Conservation (phyloP, 2,113 vertebrate genomes). For the Phocoena phocoena region DNA sequence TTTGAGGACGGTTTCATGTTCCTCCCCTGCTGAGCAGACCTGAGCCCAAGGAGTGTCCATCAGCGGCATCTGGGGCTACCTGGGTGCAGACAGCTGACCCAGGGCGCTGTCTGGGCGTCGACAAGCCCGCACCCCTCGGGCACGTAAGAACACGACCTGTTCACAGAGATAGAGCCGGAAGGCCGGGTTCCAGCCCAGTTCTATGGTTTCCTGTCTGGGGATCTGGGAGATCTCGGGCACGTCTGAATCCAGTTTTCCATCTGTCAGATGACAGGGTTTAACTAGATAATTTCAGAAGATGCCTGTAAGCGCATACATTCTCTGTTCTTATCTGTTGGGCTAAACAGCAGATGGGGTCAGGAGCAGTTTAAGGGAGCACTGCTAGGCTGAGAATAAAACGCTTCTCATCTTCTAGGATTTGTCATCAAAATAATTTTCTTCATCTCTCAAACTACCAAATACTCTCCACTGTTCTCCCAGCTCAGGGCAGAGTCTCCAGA, state of each 20-base stretch:
- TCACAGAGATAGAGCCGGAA: accelerated
- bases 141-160: accelerated
- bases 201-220: not conserved
- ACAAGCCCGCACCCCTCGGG: accelerated
- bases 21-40: not conserved
- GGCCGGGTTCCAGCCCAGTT: not conserved
- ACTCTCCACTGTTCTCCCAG: not conserved
- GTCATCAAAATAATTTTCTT: not conserved
- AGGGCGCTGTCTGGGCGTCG: accelerated
- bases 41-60: accelerated
- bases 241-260: not conserved
- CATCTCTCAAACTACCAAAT: not conserved
- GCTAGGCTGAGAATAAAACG: not conserved
- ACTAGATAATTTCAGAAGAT: not conserved
- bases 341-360: not conserved
- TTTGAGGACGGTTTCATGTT: too few relatives aligned
- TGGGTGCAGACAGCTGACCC: accelerated
- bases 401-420: not conserved
- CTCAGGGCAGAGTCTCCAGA: not conserved
- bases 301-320: not conserved
- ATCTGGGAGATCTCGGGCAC: not conserved
- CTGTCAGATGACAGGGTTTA: not conserved
- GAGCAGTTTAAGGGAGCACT: accelerated
- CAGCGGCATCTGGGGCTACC: not conserved
- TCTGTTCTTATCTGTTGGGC: not conserved